phyloP scores from a whole-genome alignment of 92 coral and sea anemone genomes.

The Micromussa lordhowensis region DNA sequence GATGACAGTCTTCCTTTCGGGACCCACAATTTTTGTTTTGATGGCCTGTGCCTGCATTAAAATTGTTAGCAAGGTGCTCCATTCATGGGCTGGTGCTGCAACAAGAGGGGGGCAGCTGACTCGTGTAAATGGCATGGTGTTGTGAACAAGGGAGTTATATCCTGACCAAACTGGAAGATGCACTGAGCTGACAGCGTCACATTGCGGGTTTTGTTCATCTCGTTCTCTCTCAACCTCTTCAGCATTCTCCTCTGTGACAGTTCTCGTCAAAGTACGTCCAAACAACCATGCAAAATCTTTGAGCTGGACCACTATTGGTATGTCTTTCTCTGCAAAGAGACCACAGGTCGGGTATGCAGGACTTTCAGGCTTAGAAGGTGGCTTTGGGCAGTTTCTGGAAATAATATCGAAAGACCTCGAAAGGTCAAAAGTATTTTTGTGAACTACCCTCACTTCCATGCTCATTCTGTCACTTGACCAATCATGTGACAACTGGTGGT shows the following conservation, averaged over 20 bases:
- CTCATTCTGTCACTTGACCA: no score
- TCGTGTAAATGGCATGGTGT: conserved; percentile 52
- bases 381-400: no score
- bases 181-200: not conserved
- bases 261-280: conserved; percentile 31
- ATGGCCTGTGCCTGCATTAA: conserved; percentile 69
- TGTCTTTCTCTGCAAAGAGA: no score
- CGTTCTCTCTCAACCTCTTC: conserved; percentile 12
- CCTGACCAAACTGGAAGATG: conserved; percentile 51
- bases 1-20: conserved; percentile 59
- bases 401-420: no score
- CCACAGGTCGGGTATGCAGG: no score
- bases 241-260: not conserved
- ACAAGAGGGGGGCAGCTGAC: conserved; percentile 60
- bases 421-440: no score
- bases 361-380: no score
- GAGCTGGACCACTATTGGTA: no score
- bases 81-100: conserved; percentile 73
- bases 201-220: conserved; percentile 17
- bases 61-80: conserved; percentile 62
- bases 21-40: conserved; percentile 55
- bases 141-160: conserved; percentile 66
- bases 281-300: conserved; percentile 49
- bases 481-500: no score
- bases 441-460: no score